These are phyloP conservation scores for Cinclus mexicanus DNA, from an alignment of 2,113 vertebrate genomes.

Conservation along the genomic window DNA sequence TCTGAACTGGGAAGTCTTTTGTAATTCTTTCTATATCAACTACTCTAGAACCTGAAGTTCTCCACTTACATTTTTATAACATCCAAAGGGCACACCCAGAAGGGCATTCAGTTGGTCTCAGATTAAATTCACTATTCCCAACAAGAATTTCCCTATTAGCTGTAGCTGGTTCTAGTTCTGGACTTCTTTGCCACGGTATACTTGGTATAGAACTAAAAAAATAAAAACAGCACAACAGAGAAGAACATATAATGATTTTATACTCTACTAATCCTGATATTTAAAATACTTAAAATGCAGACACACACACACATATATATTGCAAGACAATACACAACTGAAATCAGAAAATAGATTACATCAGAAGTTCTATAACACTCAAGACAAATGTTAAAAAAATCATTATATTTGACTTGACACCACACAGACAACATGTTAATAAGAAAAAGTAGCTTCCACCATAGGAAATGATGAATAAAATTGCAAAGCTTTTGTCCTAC, in stretches of 20 bases:
- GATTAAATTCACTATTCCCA: background rate
- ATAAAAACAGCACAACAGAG: background rate
- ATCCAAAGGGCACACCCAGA: background rate
- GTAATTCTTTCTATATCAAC: background rate
- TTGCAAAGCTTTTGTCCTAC: background rate
- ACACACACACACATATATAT: no score
- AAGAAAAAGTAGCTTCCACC: background rate
- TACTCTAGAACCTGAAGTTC: background rate
- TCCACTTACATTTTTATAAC: background rate
- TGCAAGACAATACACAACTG: background rate
- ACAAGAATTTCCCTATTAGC: background rate
- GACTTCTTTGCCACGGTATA: background rate
- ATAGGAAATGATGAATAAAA: background rate
- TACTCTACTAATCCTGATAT: background rate
- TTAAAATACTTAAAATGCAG: background rate
- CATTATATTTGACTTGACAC: background rate
- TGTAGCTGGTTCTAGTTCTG: background rate
- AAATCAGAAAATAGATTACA: background rate
- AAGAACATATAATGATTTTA: background rate
- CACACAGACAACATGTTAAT: background rate
- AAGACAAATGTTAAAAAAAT: background rate
- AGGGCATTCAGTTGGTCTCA: background rate
- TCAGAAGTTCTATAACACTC: background rate
- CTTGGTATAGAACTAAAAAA: background rate
- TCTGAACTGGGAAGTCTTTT: background rate